Evolutionary conservation across 2,797 vertebrate genomes (phyloP).

Genomic region (Tarsius wallacei): DNA sequence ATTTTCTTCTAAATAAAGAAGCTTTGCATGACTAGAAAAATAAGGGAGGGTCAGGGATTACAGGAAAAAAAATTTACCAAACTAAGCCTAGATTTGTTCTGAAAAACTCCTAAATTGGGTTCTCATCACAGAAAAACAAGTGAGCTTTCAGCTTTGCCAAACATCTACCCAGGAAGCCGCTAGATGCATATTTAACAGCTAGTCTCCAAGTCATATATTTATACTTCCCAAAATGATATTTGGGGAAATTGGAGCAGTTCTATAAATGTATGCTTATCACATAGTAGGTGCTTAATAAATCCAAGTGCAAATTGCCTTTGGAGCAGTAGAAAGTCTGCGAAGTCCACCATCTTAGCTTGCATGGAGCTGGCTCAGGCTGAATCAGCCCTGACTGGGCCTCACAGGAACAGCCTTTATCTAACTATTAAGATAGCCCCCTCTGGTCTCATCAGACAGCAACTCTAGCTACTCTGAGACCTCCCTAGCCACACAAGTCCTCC

Average conservation of each 20-base stretch:
- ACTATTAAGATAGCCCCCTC: background rate
- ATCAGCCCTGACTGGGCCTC: background rate
- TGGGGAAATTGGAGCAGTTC: constrained; percentile 23
- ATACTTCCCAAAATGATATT: background rate
- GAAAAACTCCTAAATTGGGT: constrained; percentile 69
- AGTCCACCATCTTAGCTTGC: background rate
- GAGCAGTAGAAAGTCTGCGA: background rate
- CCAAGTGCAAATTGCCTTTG: background rate
- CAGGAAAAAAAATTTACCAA: background rate
- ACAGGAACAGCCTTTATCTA: background rate
- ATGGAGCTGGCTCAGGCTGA: background rate
- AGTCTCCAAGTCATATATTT: constrained; percentile 33
- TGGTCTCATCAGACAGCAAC: background rate
- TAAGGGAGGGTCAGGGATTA: constrained; percentile 58
- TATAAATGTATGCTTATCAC: background rate
- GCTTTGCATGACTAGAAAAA: constrained; percentile 72
- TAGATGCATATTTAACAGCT: constrained; percentile 50
- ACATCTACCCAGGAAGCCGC: constrained; percentile 57
- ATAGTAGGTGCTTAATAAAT: constrained; percentile 50
- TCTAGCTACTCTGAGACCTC: background rate
- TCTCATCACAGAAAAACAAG: constrained; percentile 70
- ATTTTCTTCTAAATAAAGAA: constrained; percentile 78
- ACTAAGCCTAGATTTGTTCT: constrained; percentile 54
- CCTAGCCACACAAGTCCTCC: background rate
- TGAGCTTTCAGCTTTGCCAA: constrained; percentile 54